Evolutionary conservation across 2,888 invertebrate species (phyloP), one percentile per base, ranked within the genome.

Genomic region (Sesia bembeciformis): DNA sequence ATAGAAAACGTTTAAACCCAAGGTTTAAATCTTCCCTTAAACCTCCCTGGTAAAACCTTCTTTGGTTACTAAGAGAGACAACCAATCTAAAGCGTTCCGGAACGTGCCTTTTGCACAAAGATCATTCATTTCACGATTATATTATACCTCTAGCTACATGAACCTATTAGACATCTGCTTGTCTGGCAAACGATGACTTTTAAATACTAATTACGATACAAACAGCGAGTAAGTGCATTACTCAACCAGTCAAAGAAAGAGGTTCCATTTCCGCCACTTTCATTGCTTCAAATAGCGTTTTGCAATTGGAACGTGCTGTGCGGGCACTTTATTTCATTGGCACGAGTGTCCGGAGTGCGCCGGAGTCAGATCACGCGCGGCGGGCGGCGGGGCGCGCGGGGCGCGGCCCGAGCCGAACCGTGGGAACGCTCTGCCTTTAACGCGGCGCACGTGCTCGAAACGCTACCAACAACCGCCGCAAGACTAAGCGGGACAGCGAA

Each of bases 391-490:
- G 63, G 62, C 60, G 60, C 57, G 53, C 59, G 46, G 60, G 58
- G 58, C 53, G 59, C 57, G 51, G 60, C 66, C 74, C 79, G 80
- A 72, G 75, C 79, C 69, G 68, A 81, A 88, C 87, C 89, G 89
- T 89, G 89, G 88, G 89, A 89, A 89, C 84, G 88, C 75, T 83
- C 81, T 85, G 89, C 86, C 87, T 87, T 89, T 88, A 88, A 85
- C 87, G 80, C 79, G 82, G 82, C 87, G 88, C 89, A 88, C 89
- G 89, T 89, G 89, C 88, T 85, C 80, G 73, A 77, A 74, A 79
- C 78, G 82, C 79, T 82, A 79, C 80, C 70, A 77, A 66, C 70
- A 67, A 66, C 73, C 71, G 63, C 72, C 64, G 62, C 70, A 61
- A 74, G 82, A 67, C 61, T 59, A 66, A 85, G 57, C 63, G 72